phyloP scores from a whole-genome alignment of 2,888 invertebrate genomes.

The Volucella inanis region DNA sequence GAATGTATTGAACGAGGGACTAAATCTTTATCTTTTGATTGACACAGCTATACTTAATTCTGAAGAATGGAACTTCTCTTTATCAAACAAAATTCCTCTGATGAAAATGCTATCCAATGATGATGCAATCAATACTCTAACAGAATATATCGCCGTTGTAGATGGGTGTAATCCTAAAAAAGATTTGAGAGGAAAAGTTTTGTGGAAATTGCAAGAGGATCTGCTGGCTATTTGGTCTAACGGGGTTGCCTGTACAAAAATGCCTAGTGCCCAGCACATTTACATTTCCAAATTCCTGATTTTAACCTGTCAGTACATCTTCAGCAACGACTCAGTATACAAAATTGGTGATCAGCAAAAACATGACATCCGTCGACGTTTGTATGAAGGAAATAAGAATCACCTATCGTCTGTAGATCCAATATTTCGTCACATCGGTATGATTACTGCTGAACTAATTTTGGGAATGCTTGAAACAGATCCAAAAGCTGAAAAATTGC shows the following conservation, averaged over 20 bases:
- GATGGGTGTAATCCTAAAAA: constrained; percentile 76
- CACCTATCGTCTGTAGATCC: constrained; percentile 87
- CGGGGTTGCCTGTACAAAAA: constrained; percentile 85
- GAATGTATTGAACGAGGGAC: constrained; percentile 84
- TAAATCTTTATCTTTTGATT: constrained; percentile 82
- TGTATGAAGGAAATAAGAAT: constrained; percentile 87
- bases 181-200: constrained; percentile 55
- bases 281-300: constrained; percentile 88
- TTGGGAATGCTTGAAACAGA: constrained; percentile 84
- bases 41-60: constrained; percentile 83
- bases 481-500: constrained; percentile 84
- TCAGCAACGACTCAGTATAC: constrained; percentile 60
- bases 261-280: constrained; percentile 88
- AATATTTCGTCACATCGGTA: constrained; percentile 87
- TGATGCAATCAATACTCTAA: constrained; percentile 85
- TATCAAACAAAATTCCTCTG: constrained; percentile 86
- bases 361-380: constrained; percentile 79
- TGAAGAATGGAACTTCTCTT: constrained; percentile 87
- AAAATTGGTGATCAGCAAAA: constrained; percentile 75
- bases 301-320: constrained; percentile 84
- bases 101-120: constrained; percentile 84
- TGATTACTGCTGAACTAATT: constrained; percentile 88
- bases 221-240: constrained; percentile 88
- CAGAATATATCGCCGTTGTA: constrained; percentile 85
- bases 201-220: constrained; percentile 80